phyloP scores from a whole-genome alignment of 2,797 vertebrate species.

The Syngnathus rostellatus region DNA sequence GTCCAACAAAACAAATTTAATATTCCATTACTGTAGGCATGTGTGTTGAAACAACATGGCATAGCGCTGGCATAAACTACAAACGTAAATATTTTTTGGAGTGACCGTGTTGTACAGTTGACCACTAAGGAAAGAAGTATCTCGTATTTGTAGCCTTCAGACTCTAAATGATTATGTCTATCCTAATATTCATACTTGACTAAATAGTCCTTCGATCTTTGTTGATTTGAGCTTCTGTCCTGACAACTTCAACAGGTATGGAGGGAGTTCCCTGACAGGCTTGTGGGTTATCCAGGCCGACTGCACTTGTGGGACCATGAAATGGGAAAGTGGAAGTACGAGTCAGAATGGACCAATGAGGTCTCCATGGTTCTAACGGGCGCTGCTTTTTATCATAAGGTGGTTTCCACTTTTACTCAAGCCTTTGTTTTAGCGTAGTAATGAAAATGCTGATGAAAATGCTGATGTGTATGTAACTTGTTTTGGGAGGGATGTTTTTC shows the following conservation, averaged over 20 bases:
- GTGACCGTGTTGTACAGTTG: too few species aligned
- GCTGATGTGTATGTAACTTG: background rate
- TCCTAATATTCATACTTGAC: background rate
- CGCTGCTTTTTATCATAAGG: slow-evolving; percentile 99
- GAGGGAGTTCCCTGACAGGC: slow-evolving; percentile 93
- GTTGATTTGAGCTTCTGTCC: slow-evolving; percentile 2
- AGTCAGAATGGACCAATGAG: slow-evolving; percentile 99
- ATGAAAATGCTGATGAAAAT: background rate
- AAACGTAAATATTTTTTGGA: too few species aligned
- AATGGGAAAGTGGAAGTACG: slow-evolving; percentile 98
- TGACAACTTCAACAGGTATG: slow-evolving; percentile 75
- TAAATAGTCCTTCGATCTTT: background rate
- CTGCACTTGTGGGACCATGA: slow-evolving; percentile 99
- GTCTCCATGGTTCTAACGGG: slow-evolving; percentile 99
- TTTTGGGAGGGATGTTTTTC: background rate
- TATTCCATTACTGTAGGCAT: too few species aligned
- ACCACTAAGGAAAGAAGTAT: too few species aligned
- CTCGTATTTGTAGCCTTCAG: too few species aligned
- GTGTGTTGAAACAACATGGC: too few species aligned
- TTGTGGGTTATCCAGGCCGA: slow-evolving; percentile 95
- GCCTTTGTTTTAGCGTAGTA: slow-evolving; percentile 3
- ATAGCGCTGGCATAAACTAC: too few species aligned
- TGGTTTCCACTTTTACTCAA: slow-evolving; percentile 5
- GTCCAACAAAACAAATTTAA: too few species aligned
- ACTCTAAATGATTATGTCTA: background rate